Evolutionary conservation across 2,113 vertebrate genomes (phyloP), one percentile per base, ranked within the genome.

Genomic region (Amphiprion ocellaris): DNA sequence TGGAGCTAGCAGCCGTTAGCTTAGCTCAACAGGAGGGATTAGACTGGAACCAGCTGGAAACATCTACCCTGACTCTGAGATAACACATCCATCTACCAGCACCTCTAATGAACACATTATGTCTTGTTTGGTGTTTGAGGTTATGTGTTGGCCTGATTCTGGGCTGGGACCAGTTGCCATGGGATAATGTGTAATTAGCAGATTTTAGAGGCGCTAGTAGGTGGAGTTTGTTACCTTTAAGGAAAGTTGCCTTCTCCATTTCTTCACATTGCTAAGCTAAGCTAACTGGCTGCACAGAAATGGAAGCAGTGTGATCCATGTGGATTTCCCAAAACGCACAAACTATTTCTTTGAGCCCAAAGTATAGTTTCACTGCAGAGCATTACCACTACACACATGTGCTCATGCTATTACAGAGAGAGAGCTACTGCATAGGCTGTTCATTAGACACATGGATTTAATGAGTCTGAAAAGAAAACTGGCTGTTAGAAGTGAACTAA

Each of bases 361-460:
- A 55, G 58, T 44, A 37, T 65, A 64, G 23, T 46, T 63, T 23
- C 15, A 71, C 19, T 17, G 24, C 39, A 59, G 21, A 76, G 23
- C 56, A 46, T 63, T 39, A 46, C 24, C 46, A 75, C 63, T 37
- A 73, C 65, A 83, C 71, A 73, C 65, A 83, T 69, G 50, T 72
- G 64, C 23, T 33, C 39, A 66, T 15, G 30, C 39, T 71, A 37
- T 61, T 60, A 44, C n/a, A 62, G 24, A 65, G 15, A 12, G 47
- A 59, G 55, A 37, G 53, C 44, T 68, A 74, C 69, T 73, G 66
- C 50, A 64, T 44, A 73, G 63, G 52, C 74, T 74, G 49, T 88
- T 90, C 79, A 89, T 92, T 87, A 91, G 94, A 95, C 95, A 96
- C 94, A 96, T 96, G 95, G 94, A 94, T 94, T 96, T 95, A 95